Conservation (phyloP, 2,113 vertebrate genomes). For the Empidonax alnorum region DNA sequence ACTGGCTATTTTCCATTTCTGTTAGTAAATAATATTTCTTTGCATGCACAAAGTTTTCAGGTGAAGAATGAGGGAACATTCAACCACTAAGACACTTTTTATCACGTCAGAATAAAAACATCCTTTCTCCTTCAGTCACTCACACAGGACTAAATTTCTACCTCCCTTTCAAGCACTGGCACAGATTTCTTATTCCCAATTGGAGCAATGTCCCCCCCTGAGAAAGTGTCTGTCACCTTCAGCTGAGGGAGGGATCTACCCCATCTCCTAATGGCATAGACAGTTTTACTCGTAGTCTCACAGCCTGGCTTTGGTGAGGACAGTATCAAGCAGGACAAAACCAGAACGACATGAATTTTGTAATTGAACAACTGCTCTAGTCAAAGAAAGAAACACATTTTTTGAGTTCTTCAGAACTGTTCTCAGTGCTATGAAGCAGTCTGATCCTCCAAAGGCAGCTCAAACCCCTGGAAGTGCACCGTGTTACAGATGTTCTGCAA, state of each 20-base stretch:
- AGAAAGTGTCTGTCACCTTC: not conserved
- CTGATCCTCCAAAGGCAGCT: constrained; percentile 23
- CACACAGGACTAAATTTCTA: not conserved
- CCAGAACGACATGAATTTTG: not conserved
- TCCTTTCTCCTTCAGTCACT: not conserved
- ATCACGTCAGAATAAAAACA: not conserved
- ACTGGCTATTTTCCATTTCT: not conserved
- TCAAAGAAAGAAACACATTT: not conserved
- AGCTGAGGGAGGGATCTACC: not conserved
- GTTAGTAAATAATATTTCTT: not conserved
- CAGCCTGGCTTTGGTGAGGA: not conserved
- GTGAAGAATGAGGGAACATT: not conserved
- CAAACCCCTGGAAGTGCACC: not conserved
- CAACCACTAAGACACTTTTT: not conserved
- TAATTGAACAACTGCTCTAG: not conserved
- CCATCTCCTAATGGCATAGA: not conserved
- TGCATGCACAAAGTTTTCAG: not conserved
- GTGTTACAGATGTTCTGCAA: not conserved
- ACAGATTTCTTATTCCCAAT: not conserved
- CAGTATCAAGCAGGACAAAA: not conserved
- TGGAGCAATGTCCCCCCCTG: not conserved
- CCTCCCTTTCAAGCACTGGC: not conserved
- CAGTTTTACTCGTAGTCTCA: not conserved
- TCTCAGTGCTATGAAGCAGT: not conserved
- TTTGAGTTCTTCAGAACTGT: not conserved